Evolutionary conservation across 1,140 invertebrate species (phyloP).

Genomic region (Drosophila novamexicana): DNA sequence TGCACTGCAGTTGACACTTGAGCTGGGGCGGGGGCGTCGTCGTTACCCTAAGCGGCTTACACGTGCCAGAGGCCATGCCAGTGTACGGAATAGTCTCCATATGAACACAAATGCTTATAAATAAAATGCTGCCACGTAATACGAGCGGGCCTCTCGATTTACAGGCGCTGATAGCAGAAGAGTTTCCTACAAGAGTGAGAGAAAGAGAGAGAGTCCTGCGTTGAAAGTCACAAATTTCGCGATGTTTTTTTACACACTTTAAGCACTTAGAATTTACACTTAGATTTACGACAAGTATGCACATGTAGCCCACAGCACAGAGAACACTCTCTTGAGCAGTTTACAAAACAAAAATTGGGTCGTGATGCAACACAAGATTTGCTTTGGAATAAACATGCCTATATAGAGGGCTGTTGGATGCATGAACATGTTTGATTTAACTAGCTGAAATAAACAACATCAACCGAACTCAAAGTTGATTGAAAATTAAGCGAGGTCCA

Average conservation of each 20-base stretch:
- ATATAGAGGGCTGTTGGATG: conserved; percentile 3
- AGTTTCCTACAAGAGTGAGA: not conserved
- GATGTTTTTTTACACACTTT: conserved; percentile 21
- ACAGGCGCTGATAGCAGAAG: conserved; percentile 37
- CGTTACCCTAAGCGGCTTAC: conserved; percentile 58
- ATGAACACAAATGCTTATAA: conserved; percentile 19
- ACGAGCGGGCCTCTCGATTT: conserved; percentile 51
- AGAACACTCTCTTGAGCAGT: not conserved
- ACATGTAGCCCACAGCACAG: conserved; percentile 21
- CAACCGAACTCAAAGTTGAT: not conserved
- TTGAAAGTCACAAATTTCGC: conserved; percentile 70
- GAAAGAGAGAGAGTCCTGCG: conserved; percentile 8
- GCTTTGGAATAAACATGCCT: not conserved
- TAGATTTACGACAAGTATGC: not conserved
- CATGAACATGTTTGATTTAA: conserved; percentile 10
- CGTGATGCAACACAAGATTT: not conserved
- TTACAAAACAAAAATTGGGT: not conserved
- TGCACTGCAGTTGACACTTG: conserved; percentile 44
- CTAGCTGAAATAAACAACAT: conserved; percentile 18
- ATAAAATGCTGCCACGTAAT: conserved; percentile 38
- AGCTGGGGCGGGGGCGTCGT: conserved; percentile 35
- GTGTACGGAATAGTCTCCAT: not conserved
- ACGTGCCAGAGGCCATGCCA: conserved; percentile 52
- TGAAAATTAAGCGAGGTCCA: not conserved
- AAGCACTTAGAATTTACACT: conserved; percentile 28